phyloP scores from a whole-genome alignment of 2,888 invertebrate species.

The Habroteleia sp. region DNA sequence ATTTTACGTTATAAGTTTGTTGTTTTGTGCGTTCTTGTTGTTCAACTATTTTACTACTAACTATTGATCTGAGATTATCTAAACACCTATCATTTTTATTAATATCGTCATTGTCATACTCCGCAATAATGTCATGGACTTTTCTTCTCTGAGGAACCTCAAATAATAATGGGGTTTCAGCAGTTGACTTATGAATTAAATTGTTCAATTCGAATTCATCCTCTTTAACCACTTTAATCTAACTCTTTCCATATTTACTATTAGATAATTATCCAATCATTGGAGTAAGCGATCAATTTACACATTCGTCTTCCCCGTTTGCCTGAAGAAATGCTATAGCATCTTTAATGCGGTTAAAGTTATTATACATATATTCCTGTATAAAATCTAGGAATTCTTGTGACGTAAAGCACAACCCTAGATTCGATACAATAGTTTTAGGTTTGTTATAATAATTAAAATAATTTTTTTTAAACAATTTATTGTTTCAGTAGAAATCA shows the following conservation, averaged over 20 bases:
- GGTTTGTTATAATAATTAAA: conserved; percentile 34
- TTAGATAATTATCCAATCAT: conserved; percentile 60
- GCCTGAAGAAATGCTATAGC: conserved; percentile 40
- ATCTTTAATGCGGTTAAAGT: conserved; percentile 14
- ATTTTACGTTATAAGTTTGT: conserved; percentile 46
- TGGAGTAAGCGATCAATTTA: conserved; percentile 52
- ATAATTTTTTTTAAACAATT: conserved; percentile 3
- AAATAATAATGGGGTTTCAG: not conserved
- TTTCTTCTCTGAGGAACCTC: conserved; percentile 3
- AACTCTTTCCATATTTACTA: conserved; percentile 44
- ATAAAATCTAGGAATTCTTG: not conserved
- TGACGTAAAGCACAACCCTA: not conserved
- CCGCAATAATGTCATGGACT: conserved; percentile 35
- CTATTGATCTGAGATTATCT: conserved; percentile 18
- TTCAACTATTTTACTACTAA: conserved; percentile 58
- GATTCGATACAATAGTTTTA: not conserved
- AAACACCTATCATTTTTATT: conserved; percentile 8
- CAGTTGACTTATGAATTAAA: conserved; percentile 66
- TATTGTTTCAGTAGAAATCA: not conserved
- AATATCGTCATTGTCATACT: conserved; percentile 14
- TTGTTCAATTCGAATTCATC: conserved; percentile 66
- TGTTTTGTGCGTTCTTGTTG: conserved; percentile 59
- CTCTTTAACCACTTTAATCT: conserved; percentile 59
- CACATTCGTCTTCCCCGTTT: conserved; percentile 64
- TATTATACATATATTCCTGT: not conserved